Evolutionary conservation across 2,888 invertebrate genomes (phyloP), one percentile per base, ranked within the genome.

Genomic region (Acleris laterana): DNA sequence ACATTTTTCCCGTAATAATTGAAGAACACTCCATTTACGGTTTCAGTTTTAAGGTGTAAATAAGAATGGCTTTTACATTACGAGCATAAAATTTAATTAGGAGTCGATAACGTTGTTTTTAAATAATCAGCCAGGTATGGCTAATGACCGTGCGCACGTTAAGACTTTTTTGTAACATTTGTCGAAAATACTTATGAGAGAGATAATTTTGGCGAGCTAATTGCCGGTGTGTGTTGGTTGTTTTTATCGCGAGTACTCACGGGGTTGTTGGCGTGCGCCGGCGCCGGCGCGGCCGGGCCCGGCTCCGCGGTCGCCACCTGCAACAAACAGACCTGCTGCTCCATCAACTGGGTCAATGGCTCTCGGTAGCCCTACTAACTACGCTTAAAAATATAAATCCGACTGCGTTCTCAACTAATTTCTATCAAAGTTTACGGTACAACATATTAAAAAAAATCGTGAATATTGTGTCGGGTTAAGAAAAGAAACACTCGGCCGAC

Each of bases 291-390:
- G 89, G 78, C 87, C 85, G 59, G 87, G 86, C 72, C 88, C 89
- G 48, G 88, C 79, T 90, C 90, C 70, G 90, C 82, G 62, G 89
- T 88, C 64, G 84, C 88, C 62, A 92, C 89, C 92, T 93, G 88
- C 74, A 90, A 88, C 83, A 84, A 87, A 79, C 74, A 83, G 74
- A 72, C 77, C 68, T 74, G 65, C 66, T 68, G 80, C 74, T 82
- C 71, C 73, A 79, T 80, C 80, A 86, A 83, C 77, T 86, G 77
- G 89, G 89, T 88, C 87, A 88, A 88, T 82, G 78, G 83, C 76
- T 79, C 83, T 81, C 82, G n/a, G 16, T 16, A 44, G 44, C 61
- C 69, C 74, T 68, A 65, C 55, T n/a, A 32, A 48, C 55, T 19
- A 55, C 22, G 49, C 55, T 25, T 55, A 42, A 67, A 62, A 61